Percentiles rank a stretch among this genome's conserved stretches.
Evolutionary conservation across 2,888 invertebrate genomes (phyloP).

Genomic region (Nomada flava): DNA sequence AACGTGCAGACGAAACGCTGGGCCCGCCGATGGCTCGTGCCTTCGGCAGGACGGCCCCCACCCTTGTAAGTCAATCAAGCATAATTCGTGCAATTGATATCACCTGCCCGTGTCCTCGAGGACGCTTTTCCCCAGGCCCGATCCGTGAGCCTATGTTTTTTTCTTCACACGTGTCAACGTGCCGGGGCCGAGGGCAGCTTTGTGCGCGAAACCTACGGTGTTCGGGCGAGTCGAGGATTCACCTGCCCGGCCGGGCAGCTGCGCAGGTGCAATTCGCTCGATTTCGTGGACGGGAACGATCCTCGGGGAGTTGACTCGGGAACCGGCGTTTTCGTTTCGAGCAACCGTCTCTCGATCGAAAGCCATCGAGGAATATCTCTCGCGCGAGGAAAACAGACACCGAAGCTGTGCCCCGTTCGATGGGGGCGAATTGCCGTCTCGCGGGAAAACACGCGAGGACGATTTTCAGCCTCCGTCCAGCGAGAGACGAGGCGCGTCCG

Average conservation of each 20-base stretch:
- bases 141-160: conserved; percentile 44
- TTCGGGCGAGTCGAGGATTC: conserved; percentile 82
- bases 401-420: no score
- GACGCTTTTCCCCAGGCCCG: conserved; percentile 74
- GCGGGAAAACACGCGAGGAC: no score
- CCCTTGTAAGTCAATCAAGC: conserved; percentile 71
- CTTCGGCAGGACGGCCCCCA: background rate
- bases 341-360: background rate
- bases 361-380: no score
- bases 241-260: conserved; percentile 81
- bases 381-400: no score
- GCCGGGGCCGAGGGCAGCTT: conserved; percentile 52
- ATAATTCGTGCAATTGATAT: conserved; percentile 82
- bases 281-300: conserved; percentile 75
- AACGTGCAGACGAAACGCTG: background rate
- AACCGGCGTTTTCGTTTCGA: conserved; percentile 29
- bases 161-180: conserved; percentile 72
- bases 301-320: conserved; percentile 22
- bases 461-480: background rate
- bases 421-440: no score
- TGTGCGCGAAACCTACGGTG: conserved; percentile 70
- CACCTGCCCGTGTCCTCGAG: conserved; percentile 80
- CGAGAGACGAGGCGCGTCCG: background rate
- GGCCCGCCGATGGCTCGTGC: conserved; percentile 20
- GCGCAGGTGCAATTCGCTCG: conserved; percentile 83